phyloP scores from a whole-genome alignment of 2,797 vertebrate genomes.

The Sciaenops ocellatus region DNA sequence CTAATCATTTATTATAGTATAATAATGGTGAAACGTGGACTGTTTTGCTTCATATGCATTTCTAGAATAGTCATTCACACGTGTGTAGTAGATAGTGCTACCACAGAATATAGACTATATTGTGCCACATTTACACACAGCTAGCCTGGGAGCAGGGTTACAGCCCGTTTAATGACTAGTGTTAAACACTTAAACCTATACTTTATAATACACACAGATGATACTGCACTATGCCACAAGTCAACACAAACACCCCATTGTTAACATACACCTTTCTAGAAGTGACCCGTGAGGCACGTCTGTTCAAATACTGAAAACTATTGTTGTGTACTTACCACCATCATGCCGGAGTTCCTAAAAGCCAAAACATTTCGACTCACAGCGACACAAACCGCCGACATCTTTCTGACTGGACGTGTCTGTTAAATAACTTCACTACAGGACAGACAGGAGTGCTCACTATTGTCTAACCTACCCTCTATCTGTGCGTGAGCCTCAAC shows the following conservation, averaged over 20 bases:
- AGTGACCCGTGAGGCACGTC: neutral
- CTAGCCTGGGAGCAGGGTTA: neutral
- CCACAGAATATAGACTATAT: neutral
- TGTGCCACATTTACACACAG: neutral
- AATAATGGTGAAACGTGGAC: neutral
- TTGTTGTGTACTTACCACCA: conserved; percentile 68
- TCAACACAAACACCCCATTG: neutral
- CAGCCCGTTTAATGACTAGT: neutral
- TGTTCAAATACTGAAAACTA: neutral
- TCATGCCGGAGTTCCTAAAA: conserved; percentile 55
- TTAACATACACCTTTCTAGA: neutral
- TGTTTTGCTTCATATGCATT: neutral
- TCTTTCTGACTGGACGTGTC: conserved; percentile 32
- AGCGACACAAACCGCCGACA: conserved; percentile 62
- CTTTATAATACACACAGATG: no score
- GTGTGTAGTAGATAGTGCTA: neutral
- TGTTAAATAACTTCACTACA: fast-evolving
- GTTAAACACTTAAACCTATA: neutral
- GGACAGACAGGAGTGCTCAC: no score
- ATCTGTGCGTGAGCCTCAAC: neutral
- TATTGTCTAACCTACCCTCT: no score
- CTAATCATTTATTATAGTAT: neutral
- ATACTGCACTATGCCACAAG: neutral
- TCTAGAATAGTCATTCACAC: neutral
- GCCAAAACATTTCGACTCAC: conserved; percentile 66